phyloP scores from a whole-genome alignment of 2,113 vertebrate genomes.

The Chaetorhynchus papuensis region DNA sequence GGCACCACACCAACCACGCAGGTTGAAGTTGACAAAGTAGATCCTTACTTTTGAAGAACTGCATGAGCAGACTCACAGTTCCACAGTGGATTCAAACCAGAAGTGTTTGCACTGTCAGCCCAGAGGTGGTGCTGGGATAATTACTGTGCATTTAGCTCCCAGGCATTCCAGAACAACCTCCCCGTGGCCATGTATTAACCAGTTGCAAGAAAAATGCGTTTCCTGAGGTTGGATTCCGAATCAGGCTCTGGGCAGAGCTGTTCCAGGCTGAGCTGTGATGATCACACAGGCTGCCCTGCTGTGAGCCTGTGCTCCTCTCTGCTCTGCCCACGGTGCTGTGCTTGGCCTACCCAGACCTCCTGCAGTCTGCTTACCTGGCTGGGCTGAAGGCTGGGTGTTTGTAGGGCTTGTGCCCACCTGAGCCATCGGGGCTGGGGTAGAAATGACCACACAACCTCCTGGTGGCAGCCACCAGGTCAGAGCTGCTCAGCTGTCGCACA shows the following conservation, averaged over 20 bases:
- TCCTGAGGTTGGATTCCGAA: background rate
- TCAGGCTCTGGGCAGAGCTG: background rate
- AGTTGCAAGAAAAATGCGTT: background rate
- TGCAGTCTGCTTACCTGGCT: background rate
- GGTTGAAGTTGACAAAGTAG: background rate
- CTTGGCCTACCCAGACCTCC: background rate
- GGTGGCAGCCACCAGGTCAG: background rate
- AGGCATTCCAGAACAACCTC: background rate
- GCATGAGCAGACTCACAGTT: background rate
- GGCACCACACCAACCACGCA: background rate
- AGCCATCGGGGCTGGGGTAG: background rate
- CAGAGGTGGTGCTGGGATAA: background rate
- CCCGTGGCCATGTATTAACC: rapidly evolving
- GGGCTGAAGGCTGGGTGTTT: background rate
- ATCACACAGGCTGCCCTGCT: background rate
- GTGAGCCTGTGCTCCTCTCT: background rate
- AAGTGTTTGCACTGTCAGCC: background rate
- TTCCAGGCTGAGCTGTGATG: background rate
- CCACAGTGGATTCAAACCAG: background rate
- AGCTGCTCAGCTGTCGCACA: background rate
- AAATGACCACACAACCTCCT: background rate
- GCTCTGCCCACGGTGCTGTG: rapidly evolving
- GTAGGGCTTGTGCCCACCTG: background rate
- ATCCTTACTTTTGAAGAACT: background rate
- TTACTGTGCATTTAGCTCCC: background rate